These are phyloP conservation scores for Allobates femoralis DNA, from an alignment of 2,797 vertebrate species.

Conservation along the genomic window DNA sequence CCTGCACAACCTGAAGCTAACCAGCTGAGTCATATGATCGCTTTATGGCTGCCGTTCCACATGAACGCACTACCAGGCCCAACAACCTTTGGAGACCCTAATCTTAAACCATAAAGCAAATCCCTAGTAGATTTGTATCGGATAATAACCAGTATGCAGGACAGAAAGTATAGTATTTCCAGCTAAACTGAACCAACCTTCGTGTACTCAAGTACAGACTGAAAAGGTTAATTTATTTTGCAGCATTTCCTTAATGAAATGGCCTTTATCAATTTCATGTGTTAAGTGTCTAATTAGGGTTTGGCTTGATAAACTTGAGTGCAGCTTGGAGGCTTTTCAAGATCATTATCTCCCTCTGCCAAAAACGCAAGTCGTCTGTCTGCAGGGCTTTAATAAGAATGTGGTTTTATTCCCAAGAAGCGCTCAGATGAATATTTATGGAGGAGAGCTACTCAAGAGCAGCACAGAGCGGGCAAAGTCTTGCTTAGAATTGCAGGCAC, in stretches of 20 bases:
- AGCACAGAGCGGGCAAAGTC: neutral
- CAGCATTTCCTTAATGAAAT: neutral
- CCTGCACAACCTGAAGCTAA: neutral
- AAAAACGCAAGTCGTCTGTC: neutral
- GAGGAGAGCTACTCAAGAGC: neutral
- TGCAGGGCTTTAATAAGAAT: neutral
- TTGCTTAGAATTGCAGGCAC: neutral
- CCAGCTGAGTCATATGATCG: neutral
- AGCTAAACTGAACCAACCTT: no score
- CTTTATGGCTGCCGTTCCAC: neutral
- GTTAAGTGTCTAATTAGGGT: neutral
- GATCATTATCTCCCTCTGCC: neutral
- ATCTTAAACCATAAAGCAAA: neutral
- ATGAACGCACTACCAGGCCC: neutral
- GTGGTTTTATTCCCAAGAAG: neutral
- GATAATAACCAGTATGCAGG: neutral
- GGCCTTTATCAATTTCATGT: neutral
- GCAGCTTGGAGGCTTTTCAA: neutral
- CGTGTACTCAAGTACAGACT: neutral
- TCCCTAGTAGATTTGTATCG: neutral
- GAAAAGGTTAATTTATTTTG: neutral
- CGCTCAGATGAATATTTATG: neutral
- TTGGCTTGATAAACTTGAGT: slow-evolving; percentile 18
- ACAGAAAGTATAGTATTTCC: neutral
- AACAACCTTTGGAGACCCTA: no score